A percentile compares a stretch with the other conserved stretches of the same genome.
Evolutionary conservation across 2,888 invertebrate genomes (phyloP).

Genomic region (Camptogramma bilineatum): DNA sequence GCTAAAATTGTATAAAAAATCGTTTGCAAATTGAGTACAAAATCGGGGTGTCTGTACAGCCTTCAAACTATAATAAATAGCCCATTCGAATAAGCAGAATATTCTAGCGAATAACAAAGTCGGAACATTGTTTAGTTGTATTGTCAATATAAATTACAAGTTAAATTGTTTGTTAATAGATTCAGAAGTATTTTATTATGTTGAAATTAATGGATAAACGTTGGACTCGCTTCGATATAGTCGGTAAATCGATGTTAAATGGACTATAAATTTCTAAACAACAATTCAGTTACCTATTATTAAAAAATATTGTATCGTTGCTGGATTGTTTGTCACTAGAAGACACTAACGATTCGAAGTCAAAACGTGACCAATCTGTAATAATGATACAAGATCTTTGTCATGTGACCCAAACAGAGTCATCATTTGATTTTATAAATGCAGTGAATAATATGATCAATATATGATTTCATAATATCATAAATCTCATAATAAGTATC

Average conservation of each 20-base stretch:
- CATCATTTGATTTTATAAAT: no score
- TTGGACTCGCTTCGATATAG: slow-evolving; percentile 28
- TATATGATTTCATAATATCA: no score
- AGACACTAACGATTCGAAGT: no score
- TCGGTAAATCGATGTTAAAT: slow-evolving; percentile 19
- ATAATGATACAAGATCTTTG: no score
- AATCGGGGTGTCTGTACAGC: slow-evolving; percentile 18
- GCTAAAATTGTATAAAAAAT: not conserved
- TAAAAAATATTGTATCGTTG: no score
- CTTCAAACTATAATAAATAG: slow-evolving; percentile 6
- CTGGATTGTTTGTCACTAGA: no score
- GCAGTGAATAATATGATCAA: no score
- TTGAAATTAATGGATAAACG: slow-evolving; percentile 30
- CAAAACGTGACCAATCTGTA: no score
- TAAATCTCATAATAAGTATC: no score
- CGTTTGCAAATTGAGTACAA: slow-evolving; percentile 12
- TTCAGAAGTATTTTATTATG: slow-evolving; percentile 37
- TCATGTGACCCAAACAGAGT: no score
- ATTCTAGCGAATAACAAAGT: slow-evolving; percentile 46
- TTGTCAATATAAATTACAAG: slow-evolving; percentile 38
- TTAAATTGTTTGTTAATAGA: slow-evolving; percentile 31
- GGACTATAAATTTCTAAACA: slow-evolving; percentile 10
- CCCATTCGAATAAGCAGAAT: slow-evolving; percentile 17
- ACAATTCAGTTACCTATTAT: no score
- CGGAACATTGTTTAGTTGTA: slow-evolving; percentile 30